Evolutionary conservation across 2,113 vertebrate genomes (phyloP), one percentile per base, ranked within the genome.

Genomic region (Puntigrus tetrazona): DNA sequence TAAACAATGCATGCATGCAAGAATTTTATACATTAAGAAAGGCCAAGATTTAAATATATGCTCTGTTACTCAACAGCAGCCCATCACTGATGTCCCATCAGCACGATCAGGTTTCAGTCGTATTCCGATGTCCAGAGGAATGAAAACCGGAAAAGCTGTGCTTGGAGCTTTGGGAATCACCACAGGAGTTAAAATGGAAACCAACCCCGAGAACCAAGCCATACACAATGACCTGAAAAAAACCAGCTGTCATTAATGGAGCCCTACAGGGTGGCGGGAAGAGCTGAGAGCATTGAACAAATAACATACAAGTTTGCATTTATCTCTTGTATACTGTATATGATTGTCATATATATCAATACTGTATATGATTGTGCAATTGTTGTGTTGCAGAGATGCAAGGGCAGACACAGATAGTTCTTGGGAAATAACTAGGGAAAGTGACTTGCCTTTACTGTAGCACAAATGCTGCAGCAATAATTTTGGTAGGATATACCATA

Each of bases 101-200:
- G 89, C 89, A 81, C 96, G 97, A 90, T 93, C 96, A 90, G 92
- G 96, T 84, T 94, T 96, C 86, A 99, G 97, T 87, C 97, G 97
- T 91, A 99, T 99, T 95, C 98, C 98, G 88, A 97, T 99, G 96
- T 97, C 97, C 92, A 98, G 98, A 95, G 97, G 96, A 94, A 97
- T 98, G 95, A 99, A 99, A 96, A 96, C 96, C 59, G 97, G 97
- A 90, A 99, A 99, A 93, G 91, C 96, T 87, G 93, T 96, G 88
- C 90, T 97, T 89, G 95, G 96, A 94, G 94, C 96, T 87, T 87
- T 95, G 89, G 97, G 96, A 93, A 93, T 96, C 92, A 94, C 96
- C 88, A 93, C 95, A 94, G 95, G 96, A 92, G 89, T 96, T 94
- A 98, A 96, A 94, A 92, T 95, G 91, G 97, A 99, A 94, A 94